Percentiles rank a stretch among this genome's conserved stretches.
Evolutionary conservation across 2,797 vertebrate genomes (phyloP).

Genomic region (Notolabrus celidotus): DNA sequence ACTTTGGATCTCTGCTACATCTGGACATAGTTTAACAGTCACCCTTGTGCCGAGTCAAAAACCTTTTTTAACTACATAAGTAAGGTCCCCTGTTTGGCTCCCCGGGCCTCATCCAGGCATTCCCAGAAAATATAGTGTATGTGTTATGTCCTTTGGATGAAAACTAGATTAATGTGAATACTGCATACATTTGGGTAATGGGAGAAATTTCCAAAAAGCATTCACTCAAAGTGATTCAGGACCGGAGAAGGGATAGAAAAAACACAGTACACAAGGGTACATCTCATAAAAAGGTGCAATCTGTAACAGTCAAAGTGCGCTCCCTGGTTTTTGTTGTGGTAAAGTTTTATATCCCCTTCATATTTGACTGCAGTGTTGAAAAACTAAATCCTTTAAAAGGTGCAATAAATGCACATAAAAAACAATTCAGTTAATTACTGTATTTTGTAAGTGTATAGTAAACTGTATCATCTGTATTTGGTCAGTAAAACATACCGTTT

Average conservation of each 20-base stretch:
- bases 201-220: constrained; percentile 68
- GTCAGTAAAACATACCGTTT: constrained; percentile 50
- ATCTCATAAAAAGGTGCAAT: constrained; percentile 82
- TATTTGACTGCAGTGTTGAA: constrained; percentile 62
- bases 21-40: constrained; percentile 83
- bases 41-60: constrained; percentile 74
- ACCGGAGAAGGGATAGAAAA: constrained; percentile 59
- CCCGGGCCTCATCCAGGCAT: constrained; percentile 61
- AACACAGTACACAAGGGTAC: constrained; percentile 66
- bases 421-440: constrained; percentile 61
- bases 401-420: constrained; percentile 64
- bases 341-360: constrained; percentile 51
- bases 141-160: constrained; percentile 75
- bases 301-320: constrained; percentile 84
- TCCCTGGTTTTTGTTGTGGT: constrained; percentile 75
- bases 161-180: constrained; percentile 76
- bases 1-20: constrained; percentile 86
- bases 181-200: constrained; percentile 79
- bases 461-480: constrained; percentile 58
- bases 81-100: constrained; percentile 66
- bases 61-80: constrained; percentile 70
- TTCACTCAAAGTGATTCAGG: constrained; percentile 66
- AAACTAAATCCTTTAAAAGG: constrained; percentile 74
- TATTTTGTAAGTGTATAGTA: constrained; percentile 54
- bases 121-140: constrained; percentile 71